Evolutionary conservation across 2,113 vertebrate genomes (phyloP).

Genomic region (Salvator merianae): DNA sequence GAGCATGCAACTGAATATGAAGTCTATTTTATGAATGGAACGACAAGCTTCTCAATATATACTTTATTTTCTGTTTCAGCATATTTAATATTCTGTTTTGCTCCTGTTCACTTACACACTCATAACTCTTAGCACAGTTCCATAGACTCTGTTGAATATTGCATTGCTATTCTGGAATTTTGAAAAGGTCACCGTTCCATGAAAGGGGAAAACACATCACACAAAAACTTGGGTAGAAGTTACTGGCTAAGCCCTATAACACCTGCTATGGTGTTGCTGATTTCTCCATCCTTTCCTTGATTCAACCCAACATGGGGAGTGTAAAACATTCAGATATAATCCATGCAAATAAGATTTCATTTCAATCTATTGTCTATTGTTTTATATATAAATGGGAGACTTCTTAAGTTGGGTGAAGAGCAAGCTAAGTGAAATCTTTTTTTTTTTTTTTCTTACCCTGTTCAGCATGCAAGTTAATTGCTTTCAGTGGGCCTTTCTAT

Average conservation of each 20-base stretch:
- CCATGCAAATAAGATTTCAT: neutral
- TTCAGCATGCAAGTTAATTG: neutral
- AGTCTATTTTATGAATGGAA: conserved; percentile 51
- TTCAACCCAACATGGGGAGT: neutral
- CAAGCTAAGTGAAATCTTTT: too few species aligned
- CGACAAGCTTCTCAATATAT: conserved; percentile 11
- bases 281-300: neutral
- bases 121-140: conserved; percentile 41
- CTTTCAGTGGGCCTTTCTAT: conserved; percentile 10
- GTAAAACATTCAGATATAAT: neutral
- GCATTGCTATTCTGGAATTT: conserved; percentile 11
- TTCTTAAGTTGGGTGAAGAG: too few species aligned
- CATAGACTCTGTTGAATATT: neutral
- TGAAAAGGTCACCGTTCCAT: neutral
- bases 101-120: conserved; percentile 20
- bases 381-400: too few species aligned
- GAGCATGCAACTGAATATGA: conserved; percentile 20
- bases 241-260: neutral
- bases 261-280: neutral
- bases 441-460: conserved; percentile 24
- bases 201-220: neutral
- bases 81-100: conserved; percentile 49
- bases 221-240: neutral
- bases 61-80: conserved; percentile 15
- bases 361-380: neutral